These are phyloP conservation scores for Euglossa dilemma DNA, from an alignment of 1,140 invertebrate genomes.

Conservation along the genomic window DNA sequence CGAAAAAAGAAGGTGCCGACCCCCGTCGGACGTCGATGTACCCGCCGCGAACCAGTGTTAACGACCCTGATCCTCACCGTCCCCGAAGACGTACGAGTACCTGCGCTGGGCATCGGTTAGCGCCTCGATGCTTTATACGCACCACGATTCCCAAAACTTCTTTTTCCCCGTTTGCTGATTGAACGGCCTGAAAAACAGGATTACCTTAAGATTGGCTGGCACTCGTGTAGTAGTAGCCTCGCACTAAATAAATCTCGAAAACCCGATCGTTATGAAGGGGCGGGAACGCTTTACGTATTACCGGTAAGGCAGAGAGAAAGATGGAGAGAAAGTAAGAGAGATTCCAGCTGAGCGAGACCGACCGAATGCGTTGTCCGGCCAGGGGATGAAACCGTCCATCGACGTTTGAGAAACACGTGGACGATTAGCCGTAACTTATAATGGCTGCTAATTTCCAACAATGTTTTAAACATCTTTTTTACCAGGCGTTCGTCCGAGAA, in stretches of 20 bases:
- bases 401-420: not conserved
- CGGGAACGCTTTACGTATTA: constrained; percentile 11
- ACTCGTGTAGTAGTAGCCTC: not conserved
- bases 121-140: constrained; percentile 50
- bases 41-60: constrained; percentile 66
- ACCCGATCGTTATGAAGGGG: constrained; percentile 15
- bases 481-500: not conserved
- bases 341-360: not conserved
- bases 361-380: too few relatives aligned
- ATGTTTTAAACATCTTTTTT: not conserved
- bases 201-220: constrained; percentile 23
- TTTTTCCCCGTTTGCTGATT: constrained; percentile 6
- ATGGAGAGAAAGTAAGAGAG: not conserved
- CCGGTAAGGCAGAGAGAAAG: not conserved
- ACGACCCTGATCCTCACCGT: constrained; percentile 70
- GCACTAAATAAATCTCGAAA: constrained; percentile 21
- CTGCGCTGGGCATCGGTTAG: constrained; percentile 47
- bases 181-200: constrained; percentile 22
- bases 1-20: constrained; percentile 67
- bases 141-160: constrained; percentile 37
- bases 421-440: not conserved
- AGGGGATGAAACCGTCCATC: not conserved
- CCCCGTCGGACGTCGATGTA: constrained; percentile 57
- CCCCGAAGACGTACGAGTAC: constrained; percentile 59
- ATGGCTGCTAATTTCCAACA: not conserved